Evolutionary conservation across 1,140 invertebrate genomes (phyloP).

Genomic region (Bombus huntii): DNA sequence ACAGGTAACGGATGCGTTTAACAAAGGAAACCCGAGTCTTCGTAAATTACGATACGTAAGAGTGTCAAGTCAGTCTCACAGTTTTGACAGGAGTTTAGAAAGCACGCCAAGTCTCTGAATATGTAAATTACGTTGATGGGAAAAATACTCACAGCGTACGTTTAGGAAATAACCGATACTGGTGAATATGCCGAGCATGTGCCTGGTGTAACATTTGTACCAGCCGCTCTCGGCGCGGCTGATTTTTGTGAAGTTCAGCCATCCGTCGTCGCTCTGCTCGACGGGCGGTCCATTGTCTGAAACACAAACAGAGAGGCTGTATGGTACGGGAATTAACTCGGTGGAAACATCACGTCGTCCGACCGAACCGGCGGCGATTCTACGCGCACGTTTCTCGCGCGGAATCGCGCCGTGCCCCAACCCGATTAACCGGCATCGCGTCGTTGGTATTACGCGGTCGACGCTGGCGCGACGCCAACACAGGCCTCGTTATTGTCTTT

Average conservation of each 20-base stretch:
- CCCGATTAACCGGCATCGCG: slow-evolving; percentile 23
- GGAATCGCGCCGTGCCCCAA: not conserved
- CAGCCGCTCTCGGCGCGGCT: slow-evolving; percentile 90
- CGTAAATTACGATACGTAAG: not conserved
- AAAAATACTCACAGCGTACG: slow-evolving; percentile 89
- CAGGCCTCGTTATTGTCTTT: slow-evolving; percentile 3
- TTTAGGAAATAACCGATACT: slow-evolving; percentile 95
- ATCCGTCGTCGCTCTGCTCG: slow-evolving; percentile 88
- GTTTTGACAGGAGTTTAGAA: not conserved
- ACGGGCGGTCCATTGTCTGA: slow-evolving; percentile 85
- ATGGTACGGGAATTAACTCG: slow-evolving; percentile 60
- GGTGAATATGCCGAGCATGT: slow-evolving; percentile 91
- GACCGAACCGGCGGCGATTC: slow-evolving; percentile 32
- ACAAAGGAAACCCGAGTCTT: not conserved
- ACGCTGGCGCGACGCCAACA: slow-evolving; percentile 19
- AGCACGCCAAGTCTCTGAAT: not conserved
- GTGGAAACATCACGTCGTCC: slow-evolving; percentile 55
- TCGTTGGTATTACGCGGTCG: slow-evolving; percentile 28
- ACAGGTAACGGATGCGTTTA: not conserved
- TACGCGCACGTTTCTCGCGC: slow-evolving; percentile 4
- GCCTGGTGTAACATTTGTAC: slow-evolving; percentile 94
- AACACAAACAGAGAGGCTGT: slow-evolving; percentile 72
- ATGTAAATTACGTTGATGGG: not conserved
- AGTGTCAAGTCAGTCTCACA: rapidly evolving
- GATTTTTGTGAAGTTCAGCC: slow-evolving; percentile 91